These are phyloP conservation scores for Trogon melanurus DNA, from an alignment of 2,113 vertebrate genomes.

Conservation along the genomic window DNA sequence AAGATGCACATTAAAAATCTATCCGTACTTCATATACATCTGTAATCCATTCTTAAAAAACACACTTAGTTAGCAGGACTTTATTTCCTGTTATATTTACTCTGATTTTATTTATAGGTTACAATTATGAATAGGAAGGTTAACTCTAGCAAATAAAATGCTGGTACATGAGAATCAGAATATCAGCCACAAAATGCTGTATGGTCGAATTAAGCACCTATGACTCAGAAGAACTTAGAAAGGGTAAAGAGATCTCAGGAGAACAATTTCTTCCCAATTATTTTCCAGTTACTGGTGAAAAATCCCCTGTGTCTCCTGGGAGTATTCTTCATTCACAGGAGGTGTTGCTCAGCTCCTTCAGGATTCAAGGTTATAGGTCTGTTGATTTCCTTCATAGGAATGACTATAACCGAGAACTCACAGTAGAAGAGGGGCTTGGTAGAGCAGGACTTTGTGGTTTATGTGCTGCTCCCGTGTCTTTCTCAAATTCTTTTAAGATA, in stretches of 20 bases:
- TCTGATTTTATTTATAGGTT: neutral
- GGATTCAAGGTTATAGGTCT: neutral
- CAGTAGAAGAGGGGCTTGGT: neutral
- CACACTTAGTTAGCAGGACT: neutral
- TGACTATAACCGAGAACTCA: neutral
- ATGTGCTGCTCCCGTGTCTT: neutral
- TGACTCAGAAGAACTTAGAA: neutral
- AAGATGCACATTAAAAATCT: rapidly evolving
- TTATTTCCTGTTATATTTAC: neutral
- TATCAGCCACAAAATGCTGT: neutral
- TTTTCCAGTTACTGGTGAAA: neutral
- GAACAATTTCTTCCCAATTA: neutral
- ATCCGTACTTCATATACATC: neutral
- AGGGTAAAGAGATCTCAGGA: neutral
- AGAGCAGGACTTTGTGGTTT: neutral
- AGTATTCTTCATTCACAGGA: neutral
- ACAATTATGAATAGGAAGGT: neutral
- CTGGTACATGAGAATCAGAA: neutral
- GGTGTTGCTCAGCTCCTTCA: neutral
- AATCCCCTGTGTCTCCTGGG: neutral
- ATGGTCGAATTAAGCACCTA: neutral
- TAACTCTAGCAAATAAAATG: neutral
- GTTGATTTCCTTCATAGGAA: neutral
- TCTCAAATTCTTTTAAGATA: neutral
- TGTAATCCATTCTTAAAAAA: neutral